Conservation (phyloP, 1,140 invertebrate genomes). For the Ganaspis sp. region DNA sequence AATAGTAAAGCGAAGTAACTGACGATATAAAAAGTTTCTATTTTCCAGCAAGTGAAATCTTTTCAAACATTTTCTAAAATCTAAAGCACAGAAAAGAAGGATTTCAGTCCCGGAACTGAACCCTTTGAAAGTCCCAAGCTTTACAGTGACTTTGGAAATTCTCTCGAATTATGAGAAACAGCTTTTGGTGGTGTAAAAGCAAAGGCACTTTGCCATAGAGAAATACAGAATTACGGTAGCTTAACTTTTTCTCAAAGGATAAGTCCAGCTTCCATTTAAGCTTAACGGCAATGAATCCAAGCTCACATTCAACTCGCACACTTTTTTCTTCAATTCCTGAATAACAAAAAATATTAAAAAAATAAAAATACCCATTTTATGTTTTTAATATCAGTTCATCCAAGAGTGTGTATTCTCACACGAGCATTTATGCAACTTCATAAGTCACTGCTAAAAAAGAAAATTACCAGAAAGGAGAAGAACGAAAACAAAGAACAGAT, state of each 20-base stretch:
- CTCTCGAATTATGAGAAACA: slow-evolving; percentile 14
- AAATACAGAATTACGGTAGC: neutral
- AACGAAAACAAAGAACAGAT: too few relatives aligned
- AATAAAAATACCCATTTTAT: too few relatives aligned
- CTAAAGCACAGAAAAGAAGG: neutral
- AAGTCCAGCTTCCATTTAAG: slow-evolving; percentile 6
- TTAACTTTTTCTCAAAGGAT: slow-evolving; percentile 16
- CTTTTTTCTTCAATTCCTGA: neutral
- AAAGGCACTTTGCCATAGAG: neutral
- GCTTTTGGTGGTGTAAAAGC: neutral
- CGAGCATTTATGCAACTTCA: too few relatives aligned
- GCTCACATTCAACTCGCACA: neutral
- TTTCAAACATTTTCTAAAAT: slow-evolving; percentile 10
- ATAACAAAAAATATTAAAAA: neutral
- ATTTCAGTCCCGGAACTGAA: neutral
- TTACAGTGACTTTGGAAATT: neutral
- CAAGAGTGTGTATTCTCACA: too few relatives aligned
- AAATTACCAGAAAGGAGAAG: too few relatives aligned
- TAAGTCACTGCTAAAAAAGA: too few relatives aligned
- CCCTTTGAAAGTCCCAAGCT: neutral
- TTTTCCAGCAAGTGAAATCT: slow-evolving; percentile 3
- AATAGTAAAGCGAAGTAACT: neutral
- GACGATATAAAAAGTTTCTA: slow-evolving; percentile 7
- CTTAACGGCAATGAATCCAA: neutral
- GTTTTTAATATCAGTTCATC: too few relatives aligned